A percentile compares a stretch with the other conserved stretches of the same genome.
Evolutionary conservation across 2,888 invertebrate genomes (phyloP).

Genomic region (Brachyopa scutellaris): DNA sequence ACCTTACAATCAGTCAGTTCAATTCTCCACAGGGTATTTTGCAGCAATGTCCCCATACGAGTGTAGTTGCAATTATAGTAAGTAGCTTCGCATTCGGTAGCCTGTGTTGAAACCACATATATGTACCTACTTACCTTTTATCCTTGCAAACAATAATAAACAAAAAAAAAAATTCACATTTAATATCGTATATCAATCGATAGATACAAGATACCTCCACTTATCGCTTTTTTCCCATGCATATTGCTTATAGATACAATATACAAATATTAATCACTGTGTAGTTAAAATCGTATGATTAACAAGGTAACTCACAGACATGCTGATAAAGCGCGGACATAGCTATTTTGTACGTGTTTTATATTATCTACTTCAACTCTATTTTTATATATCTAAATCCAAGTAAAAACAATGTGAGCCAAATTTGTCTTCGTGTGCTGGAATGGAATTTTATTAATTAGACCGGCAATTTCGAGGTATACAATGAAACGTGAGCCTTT

Average conservation of each 20-base stretch:
- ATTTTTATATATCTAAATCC: conserved; percentile 30
- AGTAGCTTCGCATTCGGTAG: conserved; percentile 31
- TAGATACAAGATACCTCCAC: background rate
- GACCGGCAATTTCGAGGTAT: conserved; percentile 35
- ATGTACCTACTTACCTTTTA: too few relatives aligned
- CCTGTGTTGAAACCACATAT: too few relatives aligned
- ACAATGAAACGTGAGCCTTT: conserved; percentile 32
- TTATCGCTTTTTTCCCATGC: background rate
- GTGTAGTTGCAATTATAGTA: conserved; percentile 50
- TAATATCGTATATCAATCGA: background rate
- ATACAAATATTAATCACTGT: conserved; percentile 14
- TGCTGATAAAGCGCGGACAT: conserved; percentile 22
- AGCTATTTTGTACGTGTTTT: conserved; percentile 14
- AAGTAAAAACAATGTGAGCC: conserved; percentile 29
- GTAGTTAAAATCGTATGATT: conserved; percentile 10
- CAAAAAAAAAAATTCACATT: too few relatives aligned
- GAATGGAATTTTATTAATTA: conserved; percentile 47
- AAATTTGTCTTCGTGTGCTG: conserved; percentile 30
- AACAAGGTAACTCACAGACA: conserved; percentile 27
- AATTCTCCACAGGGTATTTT: conserved; percentile 38
- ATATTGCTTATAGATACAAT: background rate
- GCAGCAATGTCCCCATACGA: conserved; percentile 22
- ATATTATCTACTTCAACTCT: background rate
- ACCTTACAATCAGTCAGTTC: conserved; percentile 15
- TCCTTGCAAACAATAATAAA: background rate